These are phyloP conservation scores for Ophioninae sp. DNA, from an alignment of 2,888 invertebrate species.

Conservation along the genomic window DNA sequence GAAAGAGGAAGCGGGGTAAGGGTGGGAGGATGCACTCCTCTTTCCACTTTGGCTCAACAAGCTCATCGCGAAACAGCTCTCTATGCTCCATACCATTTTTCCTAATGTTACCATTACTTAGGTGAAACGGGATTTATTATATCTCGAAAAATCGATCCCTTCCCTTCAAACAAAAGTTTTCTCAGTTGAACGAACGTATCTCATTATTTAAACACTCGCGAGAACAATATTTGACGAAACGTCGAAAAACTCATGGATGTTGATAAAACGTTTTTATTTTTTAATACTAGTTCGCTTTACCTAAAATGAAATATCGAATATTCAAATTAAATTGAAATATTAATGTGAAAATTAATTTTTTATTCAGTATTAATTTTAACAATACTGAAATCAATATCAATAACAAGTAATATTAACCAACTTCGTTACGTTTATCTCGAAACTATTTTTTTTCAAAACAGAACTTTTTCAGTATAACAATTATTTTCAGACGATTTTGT, in stretches of 20 bases:
- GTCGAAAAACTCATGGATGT: background rate
- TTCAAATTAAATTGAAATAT: too few species aligned
- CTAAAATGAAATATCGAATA: too few species aligned
- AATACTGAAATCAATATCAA: too few species aligned
- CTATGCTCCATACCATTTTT: background rate
- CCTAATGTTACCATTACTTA: background rate
- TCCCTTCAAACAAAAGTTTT: background rate
- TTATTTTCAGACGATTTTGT: too few species aligned
- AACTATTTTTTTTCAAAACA: too few species aligned
- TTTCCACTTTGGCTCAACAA: slow-evolving; percentile 16
- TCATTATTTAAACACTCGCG: background rate
- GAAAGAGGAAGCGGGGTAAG: too few species aligned
- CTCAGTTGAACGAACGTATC: background rate
- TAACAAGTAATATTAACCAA: too few species aligned
- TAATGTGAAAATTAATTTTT: too few species aligned
- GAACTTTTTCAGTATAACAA: too few species aligned
- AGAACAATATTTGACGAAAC: background rate
- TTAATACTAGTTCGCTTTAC: background rate
- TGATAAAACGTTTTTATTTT: background rate
- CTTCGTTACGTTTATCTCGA: too few species aligned
- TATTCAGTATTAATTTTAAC: too few species aligned
- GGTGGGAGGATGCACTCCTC: too few species aligned
- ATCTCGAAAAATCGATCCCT: background rate
- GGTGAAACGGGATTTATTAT: background rate
- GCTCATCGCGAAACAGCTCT: background rate